Evolutionary conservation across 1,140 invertebrate genomes (phyloP).

Genomic region (Temnothorax curvispinosus): DNA sequence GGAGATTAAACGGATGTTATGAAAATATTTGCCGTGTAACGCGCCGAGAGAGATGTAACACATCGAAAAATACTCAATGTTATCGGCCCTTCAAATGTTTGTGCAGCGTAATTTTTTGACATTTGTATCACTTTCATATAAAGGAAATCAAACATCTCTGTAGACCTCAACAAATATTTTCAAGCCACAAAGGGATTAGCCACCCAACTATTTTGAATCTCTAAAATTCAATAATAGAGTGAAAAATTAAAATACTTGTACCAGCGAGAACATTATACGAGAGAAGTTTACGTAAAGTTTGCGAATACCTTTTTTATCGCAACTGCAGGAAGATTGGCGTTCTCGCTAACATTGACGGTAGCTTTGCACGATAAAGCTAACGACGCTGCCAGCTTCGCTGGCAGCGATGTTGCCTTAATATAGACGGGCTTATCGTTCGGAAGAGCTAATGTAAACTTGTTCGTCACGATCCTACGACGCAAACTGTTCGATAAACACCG

Average conservation of each 20-base stretch:
- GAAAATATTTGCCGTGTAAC: slow-evolving; percentile 57
- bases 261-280: background rate
- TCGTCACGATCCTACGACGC: slow-evolving; percentile 32
- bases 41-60: slow-evolving; percentile 29
- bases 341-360: slow-evolving; percentile 23
- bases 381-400: slow-evolving; percentile 26
- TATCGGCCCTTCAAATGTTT: slow-evolving; percentile 42
- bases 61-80: slow-evolving; percentile 54
- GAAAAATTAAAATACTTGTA: background rate
- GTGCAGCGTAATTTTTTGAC: slow-evolving; percentile 53
- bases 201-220: background rate
- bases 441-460: slow-evolving; percentile 44
- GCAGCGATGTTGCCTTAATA: slow-evolving; percentile 40
- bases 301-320: slow-evolving; percentile 13
- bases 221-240: background rate
- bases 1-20: slow-evolving; percentile 62
- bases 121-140: slow-evolving; percentile 28
- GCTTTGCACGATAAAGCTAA: slow-evolving; percentile 34
- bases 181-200: background rate
- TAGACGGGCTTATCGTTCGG: slow-evolving; percentile 48
- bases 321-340: background rate
- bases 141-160: slow-evolving; percentile 31
- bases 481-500: slow-evolving; percentile 45
- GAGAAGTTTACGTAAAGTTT: slow-evolving; percentile 1
- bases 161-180: slow-evolving; percentile 18